Base-by-base conservation (phyloP, 2,113 vertebrate species). In the Cephalopterus ornatus region DNA sequence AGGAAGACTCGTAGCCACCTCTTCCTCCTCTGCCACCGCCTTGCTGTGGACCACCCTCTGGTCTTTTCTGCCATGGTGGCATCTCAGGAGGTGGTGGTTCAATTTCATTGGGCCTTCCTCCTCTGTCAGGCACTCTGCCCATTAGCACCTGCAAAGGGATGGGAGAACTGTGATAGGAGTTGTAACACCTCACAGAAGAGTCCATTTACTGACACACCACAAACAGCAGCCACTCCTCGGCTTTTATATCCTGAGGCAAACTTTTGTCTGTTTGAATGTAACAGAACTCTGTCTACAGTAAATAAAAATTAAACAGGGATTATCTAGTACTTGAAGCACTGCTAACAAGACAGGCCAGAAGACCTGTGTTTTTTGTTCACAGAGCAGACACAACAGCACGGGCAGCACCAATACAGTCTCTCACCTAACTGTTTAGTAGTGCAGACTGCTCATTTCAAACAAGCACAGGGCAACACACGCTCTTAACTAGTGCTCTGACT, bases 41-140 rank as follows among this genome's bases (percentile, higher is more conserved):
- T 76, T 98, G 98, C 49, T 98, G 98, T 3, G 98, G 98, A 33
- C 99, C 98, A 33, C 98, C 98, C 84, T 99, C 99, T 79, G 99
- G 99, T 87, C 99, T 98, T 90, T 99, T 99, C 97, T 99, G 99
- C 99, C 99, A 99, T 0, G 99, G 98, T 6, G 99, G 99, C 99
- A 99, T 99, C 97, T 99, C 99, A 50, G 99, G 99, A 91, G 99
- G 99, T 2, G 99, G 99, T 1, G 99, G 97, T 83, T 99, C 99
- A 8, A 99, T 99, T 97, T 99, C 99, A 80, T 99, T 99, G 28
- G 99, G 99, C 91, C 99, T 98, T 27, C 99, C 99, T 68, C 99
- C 99, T 96, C 99, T 98, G 97, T 99, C 99, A 55, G 99, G 99
- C 58, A 99, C 99, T 89, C 99, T 98, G 73, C 99, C 99, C 99